A percentile compares a stretch with the other conserved stretches of the same genome.
phyloP scores from a whole-genome alignment of 37 sponge, comb jelly and placozoan genomes.

The Chondrilla cf. caribensis region DNA sequence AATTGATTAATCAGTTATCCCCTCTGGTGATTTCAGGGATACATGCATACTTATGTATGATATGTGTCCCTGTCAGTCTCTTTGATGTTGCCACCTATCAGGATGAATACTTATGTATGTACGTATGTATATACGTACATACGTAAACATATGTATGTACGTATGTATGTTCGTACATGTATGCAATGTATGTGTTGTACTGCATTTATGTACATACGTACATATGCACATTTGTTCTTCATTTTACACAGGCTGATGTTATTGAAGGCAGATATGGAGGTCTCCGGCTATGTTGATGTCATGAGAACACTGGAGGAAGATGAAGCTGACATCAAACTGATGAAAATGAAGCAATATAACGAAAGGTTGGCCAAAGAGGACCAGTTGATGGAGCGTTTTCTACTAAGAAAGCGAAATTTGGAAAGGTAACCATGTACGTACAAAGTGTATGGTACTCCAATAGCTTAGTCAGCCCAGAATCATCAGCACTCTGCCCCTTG shows the following conservation, averaged over 20 bases:
- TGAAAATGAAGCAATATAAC: too few species aligned
- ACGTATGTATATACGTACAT: background rate
- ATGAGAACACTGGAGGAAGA: background rate
- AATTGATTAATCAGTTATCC: too few species aligned
- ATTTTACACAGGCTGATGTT: background rate
- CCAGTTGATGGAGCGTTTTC: background rate
- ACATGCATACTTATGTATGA: too few species aligned
- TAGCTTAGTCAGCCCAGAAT: too few species aligned
- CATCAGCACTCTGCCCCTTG: too few species aligned
- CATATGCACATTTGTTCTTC: background rate
- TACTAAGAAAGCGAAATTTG: background rate
- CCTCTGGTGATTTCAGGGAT: too few species aligned
- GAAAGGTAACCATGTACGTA: background rate
- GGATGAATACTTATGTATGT: background rate
- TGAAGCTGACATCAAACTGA: background rate
- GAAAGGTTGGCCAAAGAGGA: background rate
- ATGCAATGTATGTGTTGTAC: too few species aligned
- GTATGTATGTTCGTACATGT: background rate
- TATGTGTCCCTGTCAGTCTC: too few species aligned
- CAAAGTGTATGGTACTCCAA: background rate
- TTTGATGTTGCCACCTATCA: too few species aligned
- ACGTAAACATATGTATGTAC: background rate
- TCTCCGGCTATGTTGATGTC: background rate
- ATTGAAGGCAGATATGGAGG: background rate
- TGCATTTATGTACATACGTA: background rate